Conservation (phyloP, 2,113 vertebrate species). For the Ardeotis arabs region DNA sequence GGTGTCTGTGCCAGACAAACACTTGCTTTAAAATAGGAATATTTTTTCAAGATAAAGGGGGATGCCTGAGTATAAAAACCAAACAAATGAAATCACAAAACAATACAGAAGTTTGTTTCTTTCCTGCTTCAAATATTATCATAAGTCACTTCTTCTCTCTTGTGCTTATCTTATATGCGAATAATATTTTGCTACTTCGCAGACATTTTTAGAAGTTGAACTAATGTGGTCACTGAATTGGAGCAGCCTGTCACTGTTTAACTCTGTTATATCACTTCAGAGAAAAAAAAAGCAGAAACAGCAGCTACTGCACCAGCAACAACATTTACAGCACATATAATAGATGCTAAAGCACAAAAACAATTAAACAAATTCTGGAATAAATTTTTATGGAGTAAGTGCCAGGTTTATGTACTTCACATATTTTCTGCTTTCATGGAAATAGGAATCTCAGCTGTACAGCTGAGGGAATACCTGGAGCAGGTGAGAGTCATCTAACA, state of each 20-base stretch:
- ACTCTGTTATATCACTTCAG: background rate
- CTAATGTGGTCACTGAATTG: background rate
- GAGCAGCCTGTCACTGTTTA: background rate
- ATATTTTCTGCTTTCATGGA: background rate
- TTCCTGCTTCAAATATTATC: background rate
- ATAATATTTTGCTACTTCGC: background rate
- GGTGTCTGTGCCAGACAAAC: background rate
- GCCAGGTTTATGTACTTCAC: background rate
- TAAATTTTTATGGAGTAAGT: background rate
- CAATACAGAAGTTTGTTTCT: background rate
- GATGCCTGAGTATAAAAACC: background rate
- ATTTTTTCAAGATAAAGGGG: background rate
- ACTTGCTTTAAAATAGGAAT: background rate
- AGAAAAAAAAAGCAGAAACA: background rate
- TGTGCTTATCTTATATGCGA: background rate
- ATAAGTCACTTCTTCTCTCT: background rate
- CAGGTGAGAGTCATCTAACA: background rate
- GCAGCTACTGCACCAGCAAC: background rate
- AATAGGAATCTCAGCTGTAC: background rate
- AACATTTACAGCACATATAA: background rate
- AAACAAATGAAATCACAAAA: background rate
- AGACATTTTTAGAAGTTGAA: background rate
- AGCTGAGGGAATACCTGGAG: background rate
- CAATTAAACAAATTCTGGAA: background rate
- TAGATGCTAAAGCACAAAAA: background rate